Conservation (phyloP, 1,140 invertebrate species). For the Phenacoccus solenopsis region DNA sequence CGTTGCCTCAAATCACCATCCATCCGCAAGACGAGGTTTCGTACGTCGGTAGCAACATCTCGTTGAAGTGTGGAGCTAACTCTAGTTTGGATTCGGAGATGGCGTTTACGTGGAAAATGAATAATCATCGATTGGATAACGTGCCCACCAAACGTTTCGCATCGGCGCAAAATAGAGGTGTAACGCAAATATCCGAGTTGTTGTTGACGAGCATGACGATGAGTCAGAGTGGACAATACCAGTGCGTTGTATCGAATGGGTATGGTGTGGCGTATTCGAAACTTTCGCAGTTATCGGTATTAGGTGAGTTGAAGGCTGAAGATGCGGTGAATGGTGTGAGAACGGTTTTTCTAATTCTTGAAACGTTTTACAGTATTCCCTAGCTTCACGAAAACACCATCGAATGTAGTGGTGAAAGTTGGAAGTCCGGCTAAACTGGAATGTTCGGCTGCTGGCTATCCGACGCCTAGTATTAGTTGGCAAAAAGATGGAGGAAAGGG, state of each 20-base stretch:
- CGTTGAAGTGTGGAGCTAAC: slow-evolving; percentile 63
- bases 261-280: slow-evolving; percentile 81
- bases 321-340: not conserved
- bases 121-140: slow-evolving; percentile 56
- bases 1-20: slow-evolving; percentile 69
- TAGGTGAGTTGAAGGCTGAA: slow-evolving; percentile 41
- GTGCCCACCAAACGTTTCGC: slow-evolving; percentile 9
- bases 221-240: slow-evolving; percentile 71
- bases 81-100: slow-evolving; percentile 47
- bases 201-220: slow-evolving; percentile 57
- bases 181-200: slow-evolving; percentile 19
- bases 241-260: slow-evolving; percentile 80
- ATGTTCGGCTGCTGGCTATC: slow-evolving; percentile 81
- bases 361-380: slow-evolving; percentile 55
- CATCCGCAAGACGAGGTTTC: slow-evolving; percentile 68
- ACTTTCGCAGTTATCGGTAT: slow-evolving; percentile 71
- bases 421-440: slow-evolving; percentile 77
- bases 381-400: slow-evolving; percentile 69
- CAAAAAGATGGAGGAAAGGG: slow-evolving; percentile 89
- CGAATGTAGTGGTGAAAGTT: slow-evolving; percentile 67
- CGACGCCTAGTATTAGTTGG: slow-evolving; percentile 77
- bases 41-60: slow-evolving; percentile 71
- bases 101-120: slow-evolving; percentile 76
- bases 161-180: not conserved
- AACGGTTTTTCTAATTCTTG: not conserved